Evolutionary conservation across 2,797 vertebrate species (phyloP).

Genomic region (Cirrhinus mrigala): DNA sequence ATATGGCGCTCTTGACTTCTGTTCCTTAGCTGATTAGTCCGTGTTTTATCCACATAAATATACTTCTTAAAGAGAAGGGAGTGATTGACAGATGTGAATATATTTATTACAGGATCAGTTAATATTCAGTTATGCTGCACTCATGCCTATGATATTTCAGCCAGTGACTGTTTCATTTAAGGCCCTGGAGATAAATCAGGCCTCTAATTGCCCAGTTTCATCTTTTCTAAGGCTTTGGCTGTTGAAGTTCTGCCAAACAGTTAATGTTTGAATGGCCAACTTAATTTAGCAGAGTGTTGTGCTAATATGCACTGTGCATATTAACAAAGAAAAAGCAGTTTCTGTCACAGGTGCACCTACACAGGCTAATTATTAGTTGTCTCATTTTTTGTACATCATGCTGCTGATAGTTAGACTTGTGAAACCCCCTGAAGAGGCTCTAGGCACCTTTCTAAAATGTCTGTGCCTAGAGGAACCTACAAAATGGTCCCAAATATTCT

Average conservation of each 20-base stretch:
- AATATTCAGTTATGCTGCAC: background rate
- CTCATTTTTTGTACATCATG: background rate
- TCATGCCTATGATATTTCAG: background rate
- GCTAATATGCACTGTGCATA: background rate
- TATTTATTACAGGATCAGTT: background rate
- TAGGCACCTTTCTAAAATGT: background rate
- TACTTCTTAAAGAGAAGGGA: background rate
- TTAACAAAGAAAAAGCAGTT: background rate
- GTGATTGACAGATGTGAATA: background rate
- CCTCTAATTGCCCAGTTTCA: background rate
- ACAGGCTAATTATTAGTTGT: background rate
- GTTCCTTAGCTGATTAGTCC: background rate
- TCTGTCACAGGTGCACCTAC: background rate
- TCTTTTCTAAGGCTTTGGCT: background rate
- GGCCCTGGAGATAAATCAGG: background rate
- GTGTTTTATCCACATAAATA: background rate
- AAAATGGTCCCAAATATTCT: background rate
- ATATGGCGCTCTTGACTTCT: background rate
- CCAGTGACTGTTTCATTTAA: slow-evolving; percentile 7
- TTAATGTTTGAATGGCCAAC: background rate
- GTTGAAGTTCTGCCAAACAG: background rate
- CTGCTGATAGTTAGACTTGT: background rate
- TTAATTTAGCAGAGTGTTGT: background rate
- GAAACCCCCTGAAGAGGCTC: background rate
- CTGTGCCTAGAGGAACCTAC: no score